Evolutionary conservation across 2,797 vertebrate genomes (phyloP).

Genomic region (Acanthurus tractus): DNA sequence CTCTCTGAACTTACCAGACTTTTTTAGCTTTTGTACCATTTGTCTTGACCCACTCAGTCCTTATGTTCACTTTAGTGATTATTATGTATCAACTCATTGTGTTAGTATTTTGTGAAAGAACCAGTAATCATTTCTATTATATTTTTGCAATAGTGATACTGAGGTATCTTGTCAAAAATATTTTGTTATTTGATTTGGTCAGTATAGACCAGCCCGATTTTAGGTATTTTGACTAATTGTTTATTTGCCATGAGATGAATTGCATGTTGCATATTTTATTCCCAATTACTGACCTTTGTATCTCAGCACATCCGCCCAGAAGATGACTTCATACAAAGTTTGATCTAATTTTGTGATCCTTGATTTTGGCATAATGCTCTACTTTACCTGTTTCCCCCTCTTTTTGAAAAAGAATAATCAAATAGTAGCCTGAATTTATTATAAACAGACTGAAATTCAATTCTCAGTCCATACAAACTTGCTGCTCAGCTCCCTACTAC

Average conservation of each 20-base stretch:
- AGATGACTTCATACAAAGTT: not conserved
- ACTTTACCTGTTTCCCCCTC: too few relatives aligned
- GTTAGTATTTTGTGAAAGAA: too few relatives aligned
- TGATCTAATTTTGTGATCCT: not conserved
- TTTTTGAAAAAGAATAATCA: not conserved
- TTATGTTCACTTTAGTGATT: too few relatives aligned
- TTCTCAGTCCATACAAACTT: not conserved
- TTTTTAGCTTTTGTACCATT: too few relatives aligned
- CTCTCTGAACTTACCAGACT: too few relatives aligned
- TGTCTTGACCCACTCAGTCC: too few relatives aligned
- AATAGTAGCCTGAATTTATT: not conserved
- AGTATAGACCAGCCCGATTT: not conserved
- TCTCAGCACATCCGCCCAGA: not conserved
- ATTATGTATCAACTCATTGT: too few relatives aligned
- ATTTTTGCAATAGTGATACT: too few relatives aligned
- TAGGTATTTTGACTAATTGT: not conserved
- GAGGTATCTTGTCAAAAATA: too few relatives aligned
- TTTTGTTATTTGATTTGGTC: too few relatives aligned
- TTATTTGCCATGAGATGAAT: not conserved
- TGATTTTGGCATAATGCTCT: not conserved
- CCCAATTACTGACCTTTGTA: not conserved
- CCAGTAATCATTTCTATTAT: too few relatives aligned
- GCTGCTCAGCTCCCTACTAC: not conserved
- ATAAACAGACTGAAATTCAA: not conserved
- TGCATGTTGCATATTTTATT: not conserved